Evolutionary conservation across 2,113 vertebrate genomes (phyloP), one percentile per base, ranked within the genome.

Genomic region (Eptesicus fuscus): DNA sequence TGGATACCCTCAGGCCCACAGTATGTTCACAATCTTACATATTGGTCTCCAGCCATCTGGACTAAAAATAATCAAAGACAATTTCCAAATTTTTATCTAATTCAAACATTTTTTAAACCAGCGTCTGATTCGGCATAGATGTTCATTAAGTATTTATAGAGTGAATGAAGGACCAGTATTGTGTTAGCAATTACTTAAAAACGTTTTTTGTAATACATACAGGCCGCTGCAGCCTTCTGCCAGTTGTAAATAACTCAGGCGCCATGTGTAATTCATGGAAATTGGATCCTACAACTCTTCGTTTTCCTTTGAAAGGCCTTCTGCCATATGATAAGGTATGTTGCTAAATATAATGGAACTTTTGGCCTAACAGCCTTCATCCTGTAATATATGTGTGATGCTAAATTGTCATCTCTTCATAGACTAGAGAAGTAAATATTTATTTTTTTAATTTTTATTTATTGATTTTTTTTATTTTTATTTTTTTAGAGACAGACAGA

Each of bases 241-340:
- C 99, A 16, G 99, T 99, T 91, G 99, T 99, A 92, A 99, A 99
- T 98, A 99, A 99, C 97, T 99, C 99, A 0, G 99, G 99, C 0
- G 99, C 99, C 74, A 99, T 99, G 97, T 99, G 99, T 97, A 99
- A 99, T 97, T 99, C 99, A 1, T 99, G 99, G 99, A 99, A 99
- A 91, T 97, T 99, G 97, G 99, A 99, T 97, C 99, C 99, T 78
- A 98, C 99, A 65, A 99, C 99, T 17, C 99, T 99, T 89, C 99
- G 99, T 89, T 99, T 99, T 97, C 99, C 99, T 73, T 97, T 99
- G 96, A 99, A 98, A 98, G 99, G 99, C 89, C 99, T 99, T 98
- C 98, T 99, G 94, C 99, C 99, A 0, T 99, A 99, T 93, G 99
- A 99, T 98, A 99, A 99, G 99, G 99, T 99, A 98, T 7, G 96